Evolutionary conservation across 2,888 invertebrate genomes (phyloP).

Genomic region (Odontomyia ornata): DNA sequence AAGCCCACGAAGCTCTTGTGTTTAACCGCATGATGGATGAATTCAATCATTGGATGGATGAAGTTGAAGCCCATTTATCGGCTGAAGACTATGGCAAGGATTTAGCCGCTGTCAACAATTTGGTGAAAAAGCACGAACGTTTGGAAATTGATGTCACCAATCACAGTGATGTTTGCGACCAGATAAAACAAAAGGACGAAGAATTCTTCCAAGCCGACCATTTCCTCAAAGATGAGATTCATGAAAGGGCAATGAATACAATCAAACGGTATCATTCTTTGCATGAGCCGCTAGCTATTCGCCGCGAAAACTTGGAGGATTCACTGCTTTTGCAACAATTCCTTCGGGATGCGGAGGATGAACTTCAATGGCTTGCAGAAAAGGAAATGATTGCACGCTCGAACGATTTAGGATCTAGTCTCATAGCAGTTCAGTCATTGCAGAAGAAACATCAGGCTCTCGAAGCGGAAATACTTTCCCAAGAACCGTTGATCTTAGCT

Average conservation of each 20-base stretch:
- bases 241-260: slow-evolving; percentile 73
- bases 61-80: slow-evolving; percentile 76
- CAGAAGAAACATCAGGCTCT: slow-evolving; percentile 94
- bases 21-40: slow-evolving; percentile 92
- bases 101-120: slow-evolving; percentile 82
- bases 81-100: slow-evolving; percentile 78
- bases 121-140: slow-evolving; percentile 81
- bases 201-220: slow-evolving; percentile 83
- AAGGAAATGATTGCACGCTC: slow-evolving; percentile 77
- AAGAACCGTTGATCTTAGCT: slow-evolving; percentile 82
- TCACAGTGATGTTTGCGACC: slow-evolving; percentile 83
- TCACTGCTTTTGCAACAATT: slow-evolving; percentile 89
- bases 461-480: slow-evolving; percentile 87
- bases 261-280: slow-evolving; percentile 79
- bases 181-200: slow-evolving; percentile 80
- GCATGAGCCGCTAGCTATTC: slow-evolving; percentile 89
- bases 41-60: slow-evolving; percentile 93
- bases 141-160: slow-evolving; percentile 88
- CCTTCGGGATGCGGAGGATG: slow-evolving; percentile 91
- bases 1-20: slow-evolving; percentile 89
- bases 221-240: slow-evolving; percentile 89
- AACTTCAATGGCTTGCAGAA: slow-evolving; percentile 88
- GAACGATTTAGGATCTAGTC: slow-evolving; percentile 71
- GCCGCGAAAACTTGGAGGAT: slow-evolving; percentile 91
- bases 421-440: slow-evolving; percentile 84